These are phyloP conservation scores for Lycia hirtaria DNA, from an alignment of 2,888 invertebrate genomes.

Conservation along the genomic window DNA sequence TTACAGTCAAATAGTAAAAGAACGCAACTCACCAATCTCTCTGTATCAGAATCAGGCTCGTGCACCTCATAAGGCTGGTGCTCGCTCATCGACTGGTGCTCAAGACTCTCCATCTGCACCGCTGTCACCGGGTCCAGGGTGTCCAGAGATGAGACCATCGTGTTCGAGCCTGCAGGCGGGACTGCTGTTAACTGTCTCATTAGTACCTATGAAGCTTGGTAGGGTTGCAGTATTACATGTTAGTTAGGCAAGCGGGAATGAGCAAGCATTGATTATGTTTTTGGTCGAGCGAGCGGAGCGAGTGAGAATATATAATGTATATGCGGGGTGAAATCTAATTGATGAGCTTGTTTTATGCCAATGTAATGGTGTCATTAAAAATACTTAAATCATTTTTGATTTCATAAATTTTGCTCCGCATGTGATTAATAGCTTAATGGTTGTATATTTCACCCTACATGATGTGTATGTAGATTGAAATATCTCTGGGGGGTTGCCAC, in stretches of 20 bases:
- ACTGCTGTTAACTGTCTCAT: slow-evolving; percentile 82
- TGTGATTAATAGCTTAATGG: too few species aligned
- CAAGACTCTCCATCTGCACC: slow-evolving; percentile 79
- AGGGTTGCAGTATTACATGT: slow-evolving; percentile 54
- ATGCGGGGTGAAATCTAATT: too few species aligned
- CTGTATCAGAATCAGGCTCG: slow-evolving; percentile 80
- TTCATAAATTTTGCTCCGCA: too few species aligned
- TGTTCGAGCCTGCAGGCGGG: slow-evolving; percentile 89
- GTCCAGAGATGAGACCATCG: slow-evolving; percentile 92
- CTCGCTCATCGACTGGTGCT: slow-evolving; percentile 78
- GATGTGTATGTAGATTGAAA: too few species aligned
- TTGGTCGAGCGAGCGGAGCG: too few species aligned
- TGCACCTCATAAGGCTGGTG: slow-evolving; percentile 78
- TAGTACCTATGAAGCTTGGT: slow-evolving; percentile 81
- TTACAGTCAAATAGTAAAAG: background rate
- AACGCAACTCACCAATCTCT: slow-evolving; percentile 70
- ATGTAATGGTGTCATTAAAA: too few species aligned
- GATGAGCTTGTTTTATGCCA: too few species aligned
- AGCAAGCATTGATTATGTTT: slow-evolving; percentile 30
- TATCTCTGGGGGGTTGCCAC: too few species aligned
- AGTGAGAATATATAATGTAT: too few species aligned
- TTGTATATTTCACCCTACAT: too few species aligned
- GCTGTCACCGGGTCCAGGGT: slow-evolving; percentile 87
- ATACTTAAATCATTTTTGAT: too few species aligned
- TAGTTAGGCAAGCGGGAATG: slow-evolving; percentile 38